Conservation (phyloP, 35 echinoderm and acorn worm species). For the Patiria miniata region DNA sequence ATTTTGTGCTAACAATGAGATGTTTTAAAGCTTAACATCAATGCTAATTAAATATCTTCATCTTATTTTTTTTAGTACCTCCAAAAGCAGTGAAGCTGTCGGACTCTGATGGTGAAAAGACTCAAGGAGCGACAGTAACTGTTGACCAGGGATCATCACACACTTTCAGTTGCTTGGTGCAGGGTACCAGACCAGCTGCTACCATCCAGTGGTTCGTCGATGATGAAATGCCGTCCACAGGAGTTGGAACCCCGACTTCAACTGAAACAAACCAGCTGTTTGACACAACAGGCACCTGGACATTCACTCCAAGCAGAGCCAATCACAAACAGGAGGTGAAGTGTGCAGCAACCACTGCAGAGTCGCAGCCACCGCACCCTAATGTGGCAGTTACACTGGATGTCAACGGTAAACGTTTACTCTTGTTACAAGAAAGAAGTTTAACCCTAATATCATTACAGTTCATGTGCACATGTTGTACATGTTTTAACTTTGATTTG, state of each 20-base stretch:
- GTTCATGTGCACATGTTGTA: too few relatives aligned
- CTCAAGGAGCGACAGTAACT: background rate
- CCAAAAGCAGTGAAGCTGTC: background rate
- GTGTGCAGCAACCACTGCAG: background rate
- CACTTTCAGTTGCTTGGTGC: background rate
- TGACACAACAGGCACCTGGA: background rate
- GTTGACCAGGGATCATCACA: background rate
- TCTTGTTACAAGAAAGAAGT: too few relatives aligned
- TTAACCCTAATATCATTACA: too few relatives aligned
- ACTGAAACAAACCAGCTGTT: background rate
- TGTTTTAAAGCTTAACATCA: too few relatives aligned
- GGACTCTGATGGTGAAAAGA: background rate
- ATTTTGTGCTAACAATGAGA: too few relatives aligned
- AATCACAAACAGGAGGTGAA: background rate
- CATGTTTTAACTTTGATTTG: too few relatives aligned
- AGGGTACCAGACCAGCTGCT: background rate
- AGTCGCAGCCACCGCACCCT: background rate
- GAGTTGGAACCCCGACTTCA: background rate
- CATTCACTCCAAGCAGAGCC: background rate
- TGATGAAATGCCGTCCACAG: background rate
- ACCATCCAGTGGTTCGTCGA: background rate
- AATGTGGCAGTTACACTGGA: background rate
- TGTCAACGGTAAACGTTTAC: background rate
- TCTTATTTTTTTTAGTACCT: background rate
- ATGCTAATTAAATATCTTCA: too few relatives aligned